These are phyloP conservation scores for Thereva unica DNA, from an alignment of 2,888 invertebrate species.

Conservation along the genomic window DNA sequence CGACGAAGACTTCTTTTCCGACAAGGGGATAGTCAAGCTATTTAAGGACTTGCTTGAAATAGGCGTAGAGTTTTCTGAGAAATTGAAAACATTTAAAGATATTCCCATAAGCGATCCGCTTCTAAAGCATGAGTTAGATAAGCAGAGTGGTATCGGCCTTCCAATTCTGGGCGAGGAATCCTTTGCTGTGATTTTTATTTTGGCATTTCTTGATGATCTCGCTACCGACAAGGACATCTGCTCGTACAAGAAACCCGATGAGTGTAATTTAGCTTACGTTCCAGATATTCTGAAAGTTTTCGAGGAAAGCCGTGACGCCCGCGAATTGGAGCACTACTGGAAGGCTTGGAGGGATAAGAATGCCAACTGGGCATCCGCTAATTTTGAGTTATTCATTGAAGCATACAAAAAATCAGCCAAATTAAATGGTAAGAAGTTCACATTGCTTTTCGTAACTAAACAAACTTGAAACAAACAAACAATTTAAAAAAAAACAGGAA, in stretches of 20 bases:
- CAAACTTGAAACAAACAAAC: not conserved
- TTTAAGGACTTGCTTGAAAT: too few species aligned
- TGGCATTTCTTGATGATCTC: not conserved
- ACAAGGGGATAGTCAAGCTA: too few species aligned
- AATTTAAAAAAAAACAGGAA: conserved; percentile 1
- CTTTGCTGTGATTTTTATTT: too few species aligned
- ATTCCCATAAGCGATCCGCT: too few species aligned
- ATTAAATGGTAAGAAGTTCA: conserved; percentile 46
- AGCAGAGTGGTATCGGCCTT: too few species aligned
- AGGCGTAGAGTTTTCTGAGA: too few species aligned
- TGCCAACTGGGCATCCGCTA: conserved; percentile 50
- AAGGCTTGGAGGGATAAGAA: conserved; percentile 53
- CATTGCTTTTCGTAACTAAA: not conserved
- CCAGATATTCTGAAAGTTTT: conserved; percentile 53
- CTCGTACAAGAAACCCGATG: conserved; percentile 45
- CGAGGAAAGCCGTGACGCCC: conserved; percentile 49
- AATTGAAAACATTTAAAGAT: too few species aligned
- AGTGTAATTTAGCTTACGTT: conserved; percentile 50
- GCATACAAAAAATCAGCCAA: conserved; percentile 51
- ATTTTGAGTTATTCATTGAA: conserved; percentile 52
- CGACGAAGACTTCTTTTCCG: too few species aligned
- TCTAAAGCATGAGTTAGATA: too few species aligned
- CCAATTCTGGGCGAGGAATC: too few species aligned
- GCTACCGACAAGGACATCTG: conserved; percentile 33
- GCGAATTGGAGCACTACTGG: conserved; percentile 54